Percentiles rank a stretch among this genome's conserved stretches.
Conservation (phyloP, 1,140 invertebrate genomes). For the Drosophila saltans region DNA sequence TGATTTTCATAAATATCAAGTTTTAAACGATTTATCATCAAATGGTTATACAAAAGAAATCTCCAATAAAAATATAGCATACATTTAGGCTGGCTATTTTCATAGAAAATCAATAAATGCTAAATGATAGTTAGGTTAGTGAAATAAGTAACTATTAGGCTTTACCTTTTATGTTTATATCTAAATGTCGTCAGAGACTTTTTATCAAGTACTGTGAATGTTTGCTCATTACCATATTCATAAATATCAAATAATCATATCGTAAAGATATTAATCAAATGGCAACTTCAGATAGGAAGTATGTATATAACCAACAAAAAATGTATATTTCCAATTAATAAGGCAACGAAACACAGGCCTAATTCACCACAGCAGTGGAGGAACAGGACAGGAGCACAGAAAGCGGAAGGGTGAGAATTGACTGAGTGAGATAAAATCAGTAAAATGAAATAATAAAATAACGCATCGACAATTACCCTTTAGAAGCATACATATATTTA, state of each 20-base stretch:
- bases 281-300: not conserved
- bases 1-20: no score
- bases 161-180: no score
- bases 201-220: not conserved
- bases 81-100: not conserved
- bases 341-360: conserved; percentile 31
- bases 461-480: not conserved
- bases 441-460: not conserved
- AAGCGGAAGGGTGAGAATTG: no score
- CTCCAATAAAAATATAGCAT: not conserved
- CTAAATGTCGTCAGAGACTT: not conserved
- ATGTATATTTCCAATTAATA: conserved; percentile 50
- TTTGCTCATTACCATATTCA: not conserved
- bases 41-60: not conserved
- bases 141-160: no score
- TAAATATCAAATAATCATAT: conserved; percentile 6
- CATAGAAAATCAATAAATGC: no score
- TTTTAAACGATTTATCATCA: no score
- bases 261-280: not conserved
- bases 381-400: not conserved
- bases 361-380: not conserved
- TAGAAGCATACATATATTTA: not conserved
- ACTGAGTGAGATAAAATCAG: not conserved
- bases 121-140: no score
- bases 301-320: conserved; percentile 11